Evolutionary conservation across 2,113 vertebrate genomes (phyloP), one percentile per base, ranked within the genome.

Genomic region (Cinclus mexicanus): DNA sequence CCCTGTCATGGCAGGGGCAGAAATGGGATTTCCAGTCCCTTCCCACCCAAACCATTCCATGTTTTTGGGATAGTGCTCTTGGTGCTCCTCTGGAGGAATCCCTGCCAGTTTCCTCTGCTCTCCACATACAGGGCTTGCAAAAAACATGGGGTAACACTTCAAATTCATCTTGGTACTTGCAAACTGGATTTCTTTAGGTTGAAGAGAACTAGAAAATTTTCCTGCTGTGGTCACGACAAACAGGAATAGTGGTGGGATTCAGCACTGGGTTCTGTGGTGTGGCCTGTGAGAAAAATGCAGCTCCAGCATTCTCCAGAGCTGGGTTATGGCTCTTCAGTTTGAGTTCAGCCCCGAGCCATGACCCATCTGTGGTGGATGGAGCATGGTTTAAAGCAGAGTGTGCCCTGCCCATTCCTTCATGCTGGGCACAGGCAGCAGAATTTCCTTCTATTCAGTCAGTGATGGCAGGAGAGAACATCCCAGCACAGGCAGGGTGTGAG

Each of bases 11-110:
- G 82, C 41, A 4, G 41, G 10, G 10, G 1, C 6, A 6, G 59
- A 5, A 1, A 12, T 4, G 5, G 4, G 2, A 4, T 60, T 77
- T 78, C 0, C 0, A 5, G 5, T 37, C 47, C 15, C 8, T 78
- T 24, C 20, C 24, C 10, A 67, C 42, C 8, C 60, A 49, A 65
- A 49, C 4, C 31, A 18, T 23, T 39, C 39, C 35, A 41, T 12
- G 35, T 4, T 42, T 80, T 29, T 71, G 4, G 42, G 42, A 3
- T 56, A 1, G 9, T 35, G 21, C 22, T 11, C 31, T 21, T 18
- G 33, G 22, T 52, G 63, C 46, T 69, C 46, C 53, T 53, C 39
- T 3, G 0, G 4, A n/a, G 20, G 31, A 65, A 33, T 22, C 35
- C 14, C 50, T 65, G 25, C 22, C 67, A 50, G 33, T 12, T 42